Evolutionary conservation across 2,797 vertebrate species (phyloP), one percentile per base, ranked within the genome.

Genomic region (Percopsis omiscomaycus): DNA sequence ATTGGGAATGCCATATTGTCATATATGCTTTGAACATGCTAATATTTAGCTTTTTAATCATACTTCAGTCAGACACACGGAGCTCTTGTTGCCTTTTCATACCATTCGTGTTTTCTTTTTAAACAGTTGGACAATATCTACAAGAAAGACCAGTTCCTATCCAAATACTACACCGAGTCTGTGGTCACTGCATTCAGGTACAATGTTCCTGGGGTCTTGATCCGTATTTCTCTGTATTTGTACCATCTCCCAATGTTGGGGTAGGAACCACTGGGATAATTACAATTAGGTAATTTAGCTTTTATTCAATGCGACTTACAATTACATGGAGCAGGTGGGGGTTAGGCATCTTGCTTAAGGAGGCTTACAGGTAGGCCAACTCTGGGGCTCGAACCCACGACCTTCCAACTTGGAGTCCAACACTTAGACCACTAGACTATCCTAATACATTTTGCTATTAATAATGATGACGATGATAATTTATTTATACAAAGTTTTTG

Each of bases 151-250:
- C 29, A 67, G 4, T 46, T 93, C 3, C 79, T 94, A 0, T 30
- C 28, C 29, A 78, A 90, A 55, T 91, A 90, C 83, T 84, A 92
- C 77, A 83, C 65, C 0, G 83, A 65, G 52, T 91, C 92, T 22
- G 75, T 86, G 49, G 55, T 93, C 73, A 87, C 89, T n/a, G 92
- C 90, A 4, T 93, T 93, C 86, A 94, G 93, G 92, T 93, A 73
- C 22, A 59, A 50, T 61, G 73, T 14, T 3, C 10, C 44, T 59
- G 4, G 53, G 51, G 67, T 69, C 10, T 68, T 32, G 8, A 10
- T 50, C 3, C n/a, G 28, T 48, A 12, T 48, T 48, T 48, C 14
- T n/a, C 1, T 28, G 0, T 22, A 8, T 16, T 32, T 14, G 10
- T 29, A 55, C 16, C 29, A 3, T 49, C 9, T 3, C 56, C 28